Evolutionary conservation across 2,797 vertebrate genomes (phyloP), one percentile per base, ranked within the genome.

Genomic region (Selene dorsalis): DNA sequence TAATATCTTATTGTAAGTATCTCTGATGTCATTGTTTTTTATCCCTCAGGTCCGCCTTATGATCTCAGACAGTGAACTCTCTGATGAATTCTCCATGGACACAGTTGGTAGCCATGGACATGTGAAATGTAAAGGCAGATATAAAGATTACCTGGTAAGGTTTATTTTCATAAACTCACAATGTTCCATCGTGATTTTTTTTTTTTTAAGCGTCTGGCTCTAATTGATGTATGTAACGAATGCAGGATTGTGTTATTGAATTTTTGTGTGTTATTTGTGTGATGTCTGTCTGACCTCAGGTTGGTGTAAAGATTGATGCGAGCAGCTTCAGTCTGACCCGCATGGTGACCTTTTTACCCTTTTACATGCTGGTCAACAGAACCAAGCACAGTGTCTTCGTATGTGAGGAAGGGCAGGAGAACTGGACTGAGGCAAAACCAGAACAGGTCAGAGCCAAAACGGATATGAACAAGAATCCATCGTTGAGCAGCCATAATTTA

Each of bases 271-370:
- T n/a, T 38, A 6, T 75, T 57, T 73, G 14, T 75, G 14, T 65
- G 48, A 10, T 45, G 1, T 69, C 61, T 78, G 20, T 86, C 24
- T 87, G 57, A 66, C 52, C 18, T 35, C 61, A 96, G 98, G 96
- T 99, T 4, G 98, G 98, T 57, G 94, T 99, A 88, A 99, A 97
- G 89, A 99, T 99, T 48, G 94, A 98, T 57, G 91, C 95, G 4
- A 97, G 95, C 94, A 99, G 97, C 89, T 99, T 99, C 93, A 98
- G 97, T 82, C 94, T 99, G 89, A 99, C 98, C 7, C 97, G 97
- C 84, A 96, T 99, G 73, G 98, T 99, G 80, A 97, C 95, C 68
- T 99, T 99, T 79, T 95, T 97, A 65, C 98, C 98, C 0, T 98
- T 98, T 93, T 97, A 96, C 91, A 96, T 96, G 94, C 94, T 99